phyloP scores from a whole-genome alignment of 92 coral and sea anemone species.

The Parazoanthus darwini region DNA sequence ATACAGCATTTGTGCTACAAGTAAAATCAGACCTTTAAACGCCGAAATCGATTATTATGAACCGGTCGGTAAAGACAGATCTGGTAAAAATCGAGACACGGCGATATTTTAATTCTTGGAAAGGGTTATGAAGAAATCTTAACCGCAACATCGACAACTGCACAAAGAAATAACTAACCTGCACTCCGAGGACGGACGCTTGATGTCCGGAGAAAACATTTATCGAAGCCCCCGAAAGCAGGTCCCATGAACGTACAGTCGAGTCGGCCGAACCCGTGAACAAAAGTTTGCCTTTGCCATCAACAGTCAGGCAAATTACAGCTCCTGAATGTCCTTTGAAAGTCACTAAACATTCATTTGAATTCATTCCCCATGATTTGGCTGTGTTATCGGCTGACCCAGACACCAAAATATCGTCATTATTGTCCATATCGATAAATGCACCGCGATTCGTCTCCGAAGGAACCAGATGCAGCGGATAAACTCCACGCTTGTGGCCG shows the following conservation, averaged over 20 bases:
- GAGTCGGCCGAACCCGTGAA: conserved; percentile 92
- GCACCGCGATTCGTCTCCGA: conserved; percentile 87
- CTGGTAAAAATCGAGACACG: neutral
- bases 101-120: neutral
- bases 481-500: conserved; percentile 84
- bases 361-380: conserved; percentile 97
- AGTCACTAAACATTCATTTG: conserved; percentile 83
- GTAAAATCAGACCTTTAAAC: neutral
- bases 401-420: conserved; percentile 84
- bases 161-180: conserved; percentile 60
- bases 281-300: conserved; percentile 81
- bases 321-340: conserved; percentile 87
- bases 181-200: conserved; percentile 73
- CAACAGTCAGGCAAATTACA: conserved; percentile 85
- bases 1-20: neutral
- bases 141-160: neutral
- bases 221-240: conserved; percentile 75
- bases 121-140: neutral
- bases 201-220: conserved; percentile 83
- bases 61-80: neutral
- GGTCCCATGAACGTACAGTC: conserved; percentile 93
- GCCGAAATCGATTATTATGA: neutral
- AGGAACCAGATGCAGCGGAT: conserved; percentile 76
- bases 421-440: conserved; percentile 83
- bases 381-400: conserved; percentile 96